A percentile compares a stretch with the other conserved stretches of the same genome.
Conservation (phyloP, 2,888 invertebrate species). For the Callyntrura sp. region DNA sequence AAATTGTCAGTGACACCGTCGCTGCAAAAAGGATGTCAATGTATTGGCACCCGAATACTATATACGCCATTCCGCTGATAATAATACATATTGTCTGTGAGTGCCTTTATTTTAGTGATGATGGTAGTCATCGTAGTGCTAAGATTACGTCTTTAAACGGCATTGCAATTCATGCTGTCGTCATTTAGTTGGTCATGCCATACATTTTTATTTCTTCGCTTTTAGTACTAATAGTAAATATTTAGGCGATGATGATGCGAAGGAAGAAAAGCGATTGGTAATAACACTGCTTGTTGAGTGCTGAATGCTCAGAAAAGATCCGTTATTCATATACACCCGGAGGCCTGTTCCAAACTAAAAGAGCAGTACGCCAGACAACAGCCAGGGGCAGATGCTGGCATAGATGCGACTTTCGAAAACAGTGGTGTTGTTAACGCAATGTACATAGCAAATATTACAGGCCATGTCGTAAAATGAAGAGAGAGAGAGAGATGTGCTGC, state of each 20-base stretch:
- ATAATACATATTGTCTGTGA: not conserved
- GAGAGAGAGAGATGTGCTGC: constrained; percentile 7
- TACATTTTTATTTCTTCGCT: not conserved
- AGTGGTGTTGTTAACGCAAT: constrained; percentile 4
- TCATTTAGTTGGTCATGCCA: constrained; percentile 22
- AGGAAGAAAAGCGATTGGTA: constrained; percentile 60
- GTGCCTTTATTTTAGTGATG: constrained; percentile 6
- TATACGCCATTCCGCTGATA: not conserved
- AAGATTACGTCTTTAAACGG: not conserved
- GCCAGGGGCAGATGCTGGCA: constrained; percentile 32
- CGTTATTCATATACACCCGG: constrained; percentile 76
- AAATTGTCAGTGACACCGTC: constrained; percentile 55
- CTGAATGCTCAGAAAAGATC: constrained; percentile 66
- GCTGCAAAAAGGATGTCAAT: constrained; percentile 51
- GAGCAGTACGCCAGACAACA: constrained; percentile 55
- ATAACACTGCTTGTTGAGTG: constrained; percentile 2
- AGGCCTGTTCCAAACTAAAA: constrained; percentile 76
- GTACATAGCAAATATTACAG: constrained; percentile 9
- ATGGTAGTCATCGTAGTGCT: not conserved
- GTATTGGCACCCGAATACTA: constrained; percentile 32
- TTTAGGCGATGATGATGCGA: constrained; percentile 48
- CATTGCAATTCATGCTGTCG: constrained; percentile 34
- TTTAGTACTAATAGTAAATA: constrained; percentile 12
- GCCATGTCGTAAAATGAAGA: constrained; percentile 31
- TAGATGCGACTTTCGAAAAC: constrained; percentile 52